Evolutionary conservation across 2,888 invertebrate species (phyloP).

Genomic region (Agrochola lota): DNA sequence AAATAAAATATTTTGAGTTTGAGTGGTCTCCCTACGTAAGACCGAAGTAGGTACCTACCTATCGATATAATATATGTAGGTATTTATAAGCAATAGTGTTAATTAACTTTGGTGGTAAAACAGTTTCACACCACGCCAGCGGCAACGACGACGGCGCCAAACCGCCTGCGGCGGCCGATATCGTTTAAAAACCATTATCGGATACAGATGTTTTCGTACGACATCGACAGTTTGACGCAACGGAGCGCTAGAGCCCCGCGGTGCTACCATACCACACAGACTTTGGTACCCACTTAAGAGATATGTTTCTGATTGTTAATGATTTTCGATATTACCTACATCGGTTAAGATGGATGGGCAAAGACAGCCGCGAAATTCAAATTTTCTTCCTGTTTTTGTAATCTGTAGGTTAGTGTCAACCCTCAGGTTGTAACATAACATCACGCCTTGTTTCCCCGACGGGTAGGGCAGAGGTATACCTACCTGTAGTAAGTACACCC

Average conservation of each 20-base stretch:
- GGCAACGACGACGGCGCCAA: slow-evolving; percentile 26
- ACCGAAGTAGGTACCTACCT: neutral
- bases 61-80: neutral
- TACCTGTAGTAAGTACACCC: no score
- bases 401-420: no score
- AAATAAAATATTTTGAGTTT: no score
- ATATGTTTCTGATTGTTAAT: neutral
- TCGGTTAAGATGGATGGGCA: neutral
- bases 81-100: slow-evolving; percentile 2
- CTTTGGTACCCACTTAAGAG: neutral
- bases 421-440: no score
- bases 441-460: no score
- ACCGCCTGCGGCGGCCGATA: slow-evolving; percentile 48
- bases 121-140: slow-evolving; percentile 32
- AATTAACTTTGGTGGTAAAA: slow-evolving; percentile 13
- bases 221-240: slow-evolving; percentile 31
- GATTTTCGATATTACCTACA: neutral
- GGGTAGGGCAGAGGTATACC: no score
- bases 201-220: slow-evolving; percentile 53
- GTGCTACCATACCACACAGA: slow-evolving; percentile 7
- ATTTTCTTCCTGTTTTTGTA: no score
- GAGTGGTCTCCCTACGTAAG: neutral
- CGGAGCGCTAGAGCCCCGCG: slow-evolving; percentile 15
- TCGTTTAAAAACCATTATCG: slow-evolving; percentile 18
- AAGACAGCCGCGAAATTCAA: no score